phyloP scores from a whole-genome alignment of 2,888 invertebrate species.

The Eristalinus sepulchralis region DNA sequence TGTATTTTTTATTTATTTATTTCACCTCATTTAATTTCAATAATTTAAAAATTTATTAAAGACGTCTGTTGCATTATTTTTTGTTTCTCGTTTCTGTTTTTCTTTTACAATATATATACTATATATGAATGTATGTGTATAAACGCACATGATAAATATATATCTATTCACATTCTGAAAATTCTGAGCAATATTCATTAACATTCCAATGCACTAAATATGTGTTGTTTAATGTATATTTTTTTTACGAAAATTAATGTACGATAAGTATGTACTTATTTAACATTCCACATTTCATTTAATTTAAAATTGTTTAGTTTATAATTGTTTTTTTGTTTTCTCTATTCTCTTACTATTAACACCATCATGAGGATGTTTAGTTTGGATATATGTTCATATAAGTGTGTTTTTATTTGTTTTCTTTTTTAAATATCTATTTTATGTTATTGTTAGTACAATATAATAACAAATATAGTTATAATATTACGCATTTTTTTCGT shows the following conservation, averaged over 20 bases:
- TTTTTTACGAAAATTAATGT: conserved; percentile 21
- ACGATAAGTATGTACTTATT: conserved; percentile 18
- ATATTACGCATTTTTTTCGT: conserved; percentile 16
- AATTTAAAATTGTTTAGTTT: background rate
- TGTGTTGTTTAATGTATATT: conserved; percentile 7
- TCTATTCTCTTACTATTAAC: conserved; percentile 23
- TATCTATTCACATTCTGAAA: conserved; percentile 63
- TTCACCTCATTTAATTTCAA: conserved; percentile 63
- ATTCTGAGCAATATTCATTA: conserved; percentile 63
- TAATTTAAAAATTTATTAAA: conserved; percentile 71
- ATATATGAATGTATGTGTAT: conserved; percentile 60
- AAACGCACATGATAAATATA: conserved; percentile 69
- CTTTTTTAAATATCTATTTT: conserved; percentile 7
- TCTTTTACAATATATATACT: conserved; percentile 56
- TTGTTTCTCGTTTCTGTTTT: conserved; percentile 34
- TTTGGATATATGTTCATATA: conserved; percentile 36
- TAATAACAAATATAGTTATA: conserved; percentile 19
- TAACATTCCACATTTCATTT: conserved; percentile 24
- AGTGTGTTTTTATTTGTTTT: conserved; percentile 13
- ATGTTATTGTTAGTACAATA: conserved; percentile 50
- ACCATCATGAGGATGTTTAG: conserved; percentile 27
- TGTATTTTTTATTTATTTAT: conserved; percentile 60
- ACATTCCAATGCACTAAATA: conserved; percentile 50
- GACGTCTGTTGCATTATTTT: background rate
- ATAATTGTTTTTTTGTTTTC: background rate